Conservation (phyloP, 2,797 vertebrate genomes). For the Mus spretus region DNA sequence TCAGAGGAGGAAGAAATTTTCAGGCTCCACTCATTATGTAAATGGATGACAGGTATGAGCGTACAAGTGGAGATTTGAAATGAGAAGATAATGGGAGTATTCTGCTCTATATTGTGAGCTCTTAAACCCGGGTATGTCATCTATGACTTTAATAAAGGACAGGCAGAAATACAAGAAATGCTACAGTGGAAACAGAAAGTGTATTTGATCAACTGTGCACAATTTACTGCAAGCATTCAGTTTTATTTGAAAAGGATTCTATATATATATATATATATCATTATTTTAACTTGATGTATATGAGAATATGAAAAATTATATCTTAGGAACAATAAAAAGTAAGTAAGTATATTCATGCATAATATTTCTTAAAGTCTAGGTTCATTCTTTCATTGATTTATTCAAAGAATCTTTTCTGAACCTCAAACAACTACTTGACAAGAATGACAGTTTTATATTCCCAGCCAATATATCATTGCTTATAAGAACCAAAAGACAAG, state of each 20-base stretch:
- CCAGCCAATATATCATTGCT: background rate
- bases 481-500: background rate
- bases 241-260: background rate
- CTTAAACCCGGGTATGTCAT: background rate
- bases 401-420: slow-evolving; percentile 1
- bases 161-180: background rate
- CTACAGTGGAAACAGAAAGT: background rate
- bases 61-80: slow-evolving; percentile 4
- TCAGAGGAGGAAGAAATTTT: background rate
- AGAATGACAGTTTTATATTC: background rate
- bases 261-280: background rate
- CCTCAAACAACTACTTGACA: background rate
- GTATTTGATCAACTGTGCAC: background rate
- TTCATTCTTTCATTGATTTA: background rate
- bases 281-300: background rate
- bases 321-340: background rate
- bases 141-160: background rate
- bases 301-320: background rate
- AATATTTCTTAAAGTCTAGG: background rate
- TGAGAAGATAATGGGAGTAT: slow-evolving; percentile 1
- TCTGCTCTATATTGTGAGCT: background rate
- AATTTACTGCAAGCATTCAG: background rate
- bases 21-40: background rate
- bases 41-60: background rate
- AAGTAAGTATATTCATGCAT: background rate